Evolutionary conservation across 2,888 invertebrate species (phyloP).

Genomic region (Drosophila algonquin): DNA sequence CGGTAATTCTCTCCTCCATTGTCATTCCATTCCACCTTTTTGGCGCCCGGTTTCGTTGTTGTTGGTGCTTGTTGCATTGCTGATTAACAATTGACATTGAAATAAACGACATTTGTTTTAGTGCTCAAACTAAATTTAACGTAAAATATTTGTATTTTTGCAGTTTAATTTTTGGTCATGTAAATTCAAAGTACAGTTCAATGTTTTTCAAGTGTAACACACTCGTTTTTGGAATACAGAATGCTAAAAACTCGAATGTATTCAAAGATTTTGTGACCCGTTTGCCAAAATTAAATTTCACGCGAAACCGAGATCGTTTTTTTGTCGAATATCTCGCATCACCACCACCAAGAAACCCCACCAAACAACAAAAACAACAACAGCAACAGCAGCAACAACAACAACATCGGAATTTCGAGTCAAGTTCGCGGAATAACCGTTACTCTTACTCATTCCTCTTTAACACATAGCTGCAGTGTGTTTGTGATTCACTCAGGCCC

Average conservation of each 20-base stretch:
- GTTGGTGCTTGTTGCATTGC: slow-evolving; percentile 60
- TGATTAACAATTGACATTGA: slow-evolving; percentile 1
- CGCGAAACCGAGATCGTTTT: background rate
- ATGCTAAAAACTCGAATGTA: background rate
- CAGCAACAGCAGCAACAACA: background rate
- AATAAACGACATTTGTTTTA: slow-evolving; percentile 28
- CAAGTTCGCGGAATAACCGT: background rate
- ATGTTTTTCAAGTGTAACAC: too few species aligned
- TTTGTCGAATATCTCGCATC: background rate
- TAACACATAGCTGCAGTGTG: slow-evolving; percentile 16
- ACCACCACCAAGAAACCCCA: background rate
- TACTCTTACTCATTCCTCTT: slow-evolving; percentile 20
- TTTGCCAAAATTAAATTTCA: background rate
- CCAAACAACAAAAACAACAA: background rate
- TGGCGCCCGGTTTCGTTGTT: slow-evolving; percentile 39
- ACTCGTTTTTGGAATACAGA: background rate
- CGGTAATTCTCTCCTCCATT: slow-evolving; percentile 58
- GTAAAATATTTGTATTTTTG: background rate
- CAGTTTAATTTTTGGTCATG: background rate
- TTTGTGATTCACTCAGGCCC: slow-evolving; percentile 26
- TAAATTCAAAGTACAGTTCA: background rate
- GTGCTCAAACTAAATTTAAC: slow-evolving; percentile 21
- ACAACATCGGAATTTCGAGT: background rate
- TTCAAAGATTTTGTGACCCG: background rate
- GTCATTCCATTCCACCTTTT: slow-evolving; percentile 45